phyloP scores from a whole-genome alignment of 1,140 invertebrate genomes.

The Drosophila sturtevanti region DNA sequence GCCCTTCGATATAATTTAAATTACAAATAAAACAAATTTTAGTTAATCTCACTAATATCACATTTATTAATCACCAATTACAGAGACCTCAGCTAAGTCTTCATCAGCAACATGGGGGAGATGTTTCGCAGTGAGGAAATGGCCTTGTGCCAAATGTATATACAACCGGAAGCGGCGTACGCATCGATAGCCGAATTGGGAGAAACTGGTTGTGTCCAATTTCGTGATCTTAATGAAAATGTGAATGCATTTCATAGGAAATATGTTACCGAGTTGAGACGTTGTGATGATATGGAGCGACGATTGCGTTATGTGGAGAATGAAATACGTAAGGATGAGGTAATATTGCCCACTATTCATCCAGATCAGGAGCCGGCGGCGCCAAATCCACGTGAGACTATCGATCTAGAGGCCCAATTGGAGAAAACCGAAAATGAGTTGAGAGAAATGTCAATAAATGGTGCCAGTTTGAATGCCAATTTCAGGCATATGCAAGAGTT shows the following conservation, averaged over 20 bases:
- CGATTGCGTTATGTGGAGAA: conserved; percentile 96
- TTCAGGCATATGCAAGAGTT: conserved; percentile 97
- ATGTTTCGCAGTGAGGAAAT: conserved; percentile 95
- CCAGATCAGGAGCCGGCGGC: conserved; percentile 98
- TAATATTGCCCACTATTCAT: conserved; percentile 89
- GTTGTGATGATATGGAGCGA: conserved; percentile 97
- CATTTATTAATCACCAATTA: not conserved
- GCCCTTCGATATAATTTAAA: too few species aligned
- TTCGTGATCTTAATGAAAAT: conserved; percentile 95
- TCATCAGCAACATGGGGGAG: conserved; percentile 85
- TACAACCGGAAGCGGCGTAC: conserved; percentile 95
- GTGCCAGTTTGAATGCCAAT: conserved; percentile 96
- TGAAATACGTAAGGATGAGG: conserved; percentile 95
- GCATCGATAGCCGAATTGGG: conserved; percentile 93
- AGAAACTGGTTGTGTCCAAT: conserved; percentile 94
- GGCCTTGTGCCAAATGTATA: conserved; percentile 93
- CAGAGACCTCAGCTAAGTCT: conserved; percentile 21
- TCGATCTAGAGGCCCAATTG: conserved; percentile 91
- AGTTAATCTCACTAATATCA: not conserved
- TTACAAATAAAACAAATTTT: too few species aligned
- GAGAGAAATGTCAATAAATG: conserved; percentile 95
- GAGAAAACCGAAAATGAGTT: conserved; percentile 97
- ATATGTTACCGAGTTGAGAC: conserved; percentile 95
- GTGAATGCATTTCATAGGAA: conserved; percentile 97
- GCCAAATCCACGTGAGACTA: conserved; percentile 98